Base-by-base conservation (phyloP, 2,888 invertebrate genomes). In the Tipula unca region DNA sequence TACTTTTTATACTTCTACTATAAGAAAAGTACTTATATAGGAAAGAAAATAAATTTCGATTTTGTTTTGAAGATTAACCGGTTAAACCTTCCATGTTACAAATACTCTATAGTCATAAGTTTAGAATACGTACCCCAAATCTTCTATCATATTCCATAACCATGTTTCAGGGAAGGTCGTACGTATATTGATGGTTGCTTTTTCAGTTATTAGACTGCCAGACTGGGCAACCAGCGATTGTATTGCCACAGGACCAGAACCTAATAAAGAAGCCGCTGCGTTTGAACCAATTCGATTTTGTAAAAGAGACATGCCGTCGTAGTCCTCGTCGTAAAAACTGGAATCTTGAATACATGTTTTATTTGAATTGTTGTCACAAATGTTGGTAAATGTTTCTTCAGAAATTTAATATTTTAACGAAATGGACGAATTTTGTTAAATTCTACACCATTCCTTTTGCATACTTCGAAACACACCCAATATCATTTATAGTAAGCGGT, bases 81-180 rank as follows among this genome's bases (percentile, higher is more conserved):
- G n/a, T n/a, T n/a, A n/a, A n/a, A n/a, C n/a, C n/a, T n/a, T n/a
- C n/a, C n/a, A n/a, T n/a, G n/a, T n/a, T n/a, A n/a, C n/a, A n/a
- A n/a, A n/a, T n/a, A n/a, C n/a, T n/a, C n/a, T n/a, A n/a, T n/a
- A n/a, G n/a, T n/a, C n/a, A 2, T 82, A 14, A 82, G 1, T 82
- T 29, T 82, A 29, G 29, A 82, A 82, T 82, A 86, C 86, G 85
- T 29, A 82, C 85, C 86, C 83, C 20, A 42, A 35, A 35, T 32
- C 91, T 86, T 92, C 91, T 88, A 91, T 89, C 89, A 91, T 90
- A 88, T 92, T 91, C 93, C 93, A 94, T 88, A 94, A 91, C 94
- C 94, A 94, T 87, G 94, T 94, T 91, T 94, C 94, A 86, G 94
- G 93, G 89, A 94, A 94, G 89, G 92, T 90, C 89, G 92, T 92